phyloP scores from a whole-genome alignment of 2,113 vertebrate species.

The Cyprinus carpio region DNA sequence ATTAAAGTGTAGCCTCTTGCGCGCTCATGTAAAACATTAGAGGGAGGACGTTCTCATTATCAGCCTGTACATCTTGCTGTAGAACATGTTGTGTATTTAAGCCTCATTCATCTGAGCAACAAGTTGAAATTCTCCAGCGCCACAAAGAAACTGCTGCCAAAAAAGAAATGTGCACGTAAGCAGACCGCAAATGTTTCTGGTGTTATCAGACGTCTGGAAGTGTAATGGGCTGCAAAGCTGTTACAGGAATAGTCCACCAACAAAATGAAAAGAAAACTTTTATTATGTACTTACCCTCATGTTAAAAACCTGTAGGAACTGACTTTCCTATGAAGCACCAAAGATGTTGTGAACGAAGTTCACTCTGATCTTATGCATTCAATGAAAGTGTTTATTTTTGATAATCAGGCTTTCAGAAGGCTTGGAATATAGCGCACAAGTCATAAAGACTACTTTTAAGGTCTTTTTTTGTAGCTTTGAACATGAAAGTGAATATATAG shows the following conservation, averaged over 20 bases:
- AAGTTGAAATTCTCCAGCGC: constrained; percentile 61
- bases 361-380: background rate
- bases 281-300: background rate
- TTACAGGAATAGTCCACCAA: background rate
- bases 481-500: background rate
- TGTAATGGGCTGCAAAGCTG: background rate
- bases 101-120: constrained; percentile 60
- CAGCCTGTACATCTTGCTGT: constrained; percentile 3
- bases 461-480: background rate
- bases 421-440: background rate
- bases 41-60: constrained; percentile 24
- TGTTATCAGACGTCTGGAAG: background rate
- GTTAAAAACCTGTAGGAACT: background rate
- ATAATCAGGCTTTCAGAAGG: background rate
- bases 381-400: background rate
- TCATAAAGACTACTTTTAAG: background rate
- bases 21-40: constrained; percentile 24
- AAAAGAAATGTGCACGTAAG: background rate
- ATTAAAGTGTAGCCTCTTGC: constrained; percentile 12
- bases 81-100: constrained; percentile 51
- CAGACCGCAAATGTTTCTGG: background rate
- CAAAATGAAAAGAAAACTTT: background rate
- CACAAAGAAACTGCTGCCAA: constrained; percentile 41
- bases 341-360: background rate
- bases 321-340: background rate